phyloP scores from a whole-genome alignment of 2,797 vertebrate genomes.

The Coregonus sp. region DNA sequence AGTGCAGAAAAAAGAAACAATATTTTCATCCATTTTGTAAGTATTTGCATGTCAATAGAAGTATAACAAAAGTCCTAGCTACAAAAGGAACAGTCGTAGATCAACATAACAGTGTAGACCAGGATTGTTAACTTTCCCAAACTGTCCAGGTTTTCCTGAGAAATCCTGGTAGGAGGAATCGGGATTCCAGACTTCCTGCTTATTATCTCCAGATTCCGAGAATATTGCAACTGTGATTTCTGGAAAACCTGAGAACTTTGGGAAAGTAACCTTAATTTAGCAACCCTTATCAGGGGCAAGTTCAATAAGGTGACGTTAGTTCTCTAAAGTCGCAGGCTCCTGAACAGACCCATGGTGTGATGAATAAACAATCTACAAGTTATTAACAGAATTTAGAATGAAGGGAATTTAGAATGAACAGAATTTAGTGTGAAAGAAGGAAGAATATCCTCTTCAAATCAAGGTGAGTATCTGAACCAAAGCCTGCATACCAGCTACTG shows the following conservation, averaged over 20 bases:
- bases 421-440: neutral
- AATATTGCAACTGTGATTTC: too few relatives aligned
- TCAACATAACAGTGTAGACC: neutral
- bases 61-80: slow-evolving; percentile 1
- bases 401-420: neutral
- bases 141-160: too few relatives aligned
- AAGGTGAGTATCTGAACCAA: too few relatives aligned
- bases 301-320: too few relatives aligned
- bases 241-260: too few relatives aligned
- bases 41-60: slow-evolving; percentile 21
- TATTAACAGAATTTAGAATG: neutral
- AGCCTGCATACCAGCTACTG: too few relatives aligned
- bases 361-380: neutral
- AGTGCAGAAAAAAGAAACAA: slow-evolving; percentile 8
- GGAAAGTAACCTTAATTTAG: too few relatives aligned
- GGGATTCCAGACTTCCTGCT: too few relatives aligned
- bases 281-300: neutral
- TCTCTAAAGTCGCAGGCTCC: neutral
- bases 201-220: too few relatives aligned
- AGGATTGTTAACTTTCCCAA: neutral
- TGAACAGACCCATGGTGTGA: neutral
- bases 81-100: slow-evolving; percentile 8
- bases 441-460: neutral
- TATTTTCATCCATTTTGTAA: neutral
- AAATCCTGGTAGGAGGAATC: too few relatives aligned